A percentile compares a stretch with the other conserved stretches of the same genome.
These are phyloP conservation scores for Hipparchia semele DNA, from an alignment of 2,888 invertebrate species.

Conservation along the genomic window DNA sequence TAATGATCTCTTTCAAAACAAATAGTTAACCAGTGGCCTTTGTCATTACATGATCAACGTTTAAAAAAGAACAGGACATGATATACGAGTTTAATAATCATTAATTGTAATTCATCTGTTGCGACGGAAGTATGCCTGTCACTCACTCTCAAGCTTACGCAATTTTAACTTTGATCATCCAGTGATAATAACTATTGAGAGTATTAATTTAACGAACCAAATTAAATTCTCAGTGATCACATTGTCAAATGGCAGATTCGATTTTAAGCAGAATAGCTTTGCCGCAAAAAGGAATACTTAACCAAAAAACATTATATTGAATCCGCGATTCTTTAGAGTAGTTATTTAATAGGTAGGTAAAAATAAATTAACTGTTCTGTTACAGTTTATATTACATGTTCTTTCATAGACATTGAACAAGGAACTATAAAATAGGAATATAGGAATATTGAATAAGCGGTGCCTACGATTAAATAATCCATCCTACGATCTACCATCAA, in stretches of 20 bases:
- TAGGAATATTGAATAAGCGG: too few species aligned
- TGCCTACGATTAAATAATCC: too few species aligned
- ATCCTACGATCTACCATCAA: too few species aligned
- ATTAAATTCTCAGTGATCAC: conserved; percentile 20
- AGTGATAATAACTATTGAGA: conserved; percentile 17
- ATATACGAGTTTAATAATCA: conserved; percentile 30
- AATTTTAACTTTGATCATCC: conserved; percentile 24
- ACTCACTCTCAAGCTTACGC: conserved; percentile 22
- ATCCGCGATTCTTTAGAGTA: too few species aligned
- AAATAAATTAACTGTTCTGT: conserved; percentile 55
- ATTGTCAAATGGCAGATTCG: conserved; percentile 16
- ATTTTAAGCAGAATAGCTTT: conserved; percentile 19
- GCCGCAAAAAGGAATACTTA: conserved; percentile 6
- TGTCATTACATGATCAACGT: conserved; percentile 36
- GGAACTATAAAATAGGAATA: too few species aligned
- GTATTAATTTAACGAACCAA: not conserved
- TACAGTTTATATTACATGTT: not conserved
- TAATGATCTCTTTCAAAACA: conserved; percentile 79
- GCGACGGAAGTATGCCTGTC: conserved; percentile 25
- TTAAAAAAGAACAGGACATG: conserved; percentile 29
- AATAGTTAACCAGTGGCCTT: conserved; percentile 60
- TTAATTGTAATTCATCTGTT: conserved; percentile 27
- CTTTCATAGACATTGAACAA: too few species aligned
- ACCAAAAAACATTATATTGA: not conserved
- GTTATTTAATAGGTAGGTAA: too few species aligned